A percentile compares a stretch with the other conserved stretches of the same genome.
Evolutionary conservation across 2,113 vertebrate genomes (phyloP).

Genomic region (Eleginops maclovinus): DNA sequence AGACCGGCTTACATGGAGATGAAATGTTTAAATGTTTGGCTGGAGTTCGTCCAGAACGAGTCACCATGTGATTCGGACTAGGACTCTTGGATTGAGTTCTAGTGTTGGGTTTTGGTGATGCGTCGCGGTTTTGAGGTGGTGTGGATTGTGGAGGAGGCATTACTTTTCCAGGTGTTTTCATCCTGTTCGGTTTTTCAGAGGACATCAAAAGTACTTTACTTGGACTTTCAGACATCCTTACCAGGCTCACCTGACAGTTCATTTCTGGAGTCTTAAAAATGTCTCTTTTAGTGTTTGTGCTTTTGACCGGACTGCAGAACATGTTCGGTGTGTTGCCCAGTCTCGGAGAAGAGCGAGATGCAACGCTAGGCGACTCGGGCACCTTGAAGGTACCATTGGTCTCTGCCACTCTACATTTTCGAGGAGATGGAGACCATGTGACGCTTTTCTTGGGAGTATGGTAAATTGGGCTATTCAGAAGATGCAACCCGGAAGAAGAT

Average conservation of each 20-base stretch:
- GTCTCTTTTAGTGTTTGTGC: slow-evolving; percentile 41
- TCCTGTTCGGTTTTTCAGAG: slow-evolving; percentile 32
- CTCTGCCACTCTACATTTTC: slow-evolving; percentile 36
- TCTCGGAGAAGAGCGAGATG: slow-evolving; percentile 60
- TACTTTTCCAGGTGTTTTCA: slow-evolving; percentile 35
- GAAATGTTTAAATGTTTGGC: slow-evolving; percentile 31
- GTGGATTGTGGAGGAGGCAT: slow-evolving; percentile 9
- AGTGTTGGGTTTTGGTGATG: slow-evolving; percentile 30
- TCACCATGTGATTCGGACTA: slow-evolving; percentile 60
- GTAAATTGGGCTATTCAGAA: slow-evolving; percentile 24
- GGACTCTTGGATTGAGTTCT: slow-evolving; percentile 51
- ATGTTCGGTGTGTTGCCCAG: slow-evolving; percentile 47
- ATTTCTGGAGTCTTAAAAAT: slow-evolving; percentile 76
- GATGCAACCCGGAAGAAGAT: slow-evolving; percentile 37
- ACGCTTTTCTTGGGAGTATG: slow-evolving; percentile 76
- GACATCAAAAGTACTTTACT: not conserved
- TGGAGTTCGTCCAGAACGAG: slow-evolving; percentile 72
- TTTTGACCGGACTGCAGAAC: slow-evolving; percentile 53
- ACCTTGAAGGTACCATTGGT: slow-evolving; percentile 62
- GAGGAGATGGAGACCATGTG: slow-evolving; percentile 82
- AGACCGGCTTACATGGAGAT: slow-evolving; percentile 1
- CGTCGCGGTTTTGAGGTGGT: not conserved
- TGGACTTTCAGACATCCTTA: not conserved
- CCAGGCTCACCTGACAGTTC: slow-evolving; percentile 28
- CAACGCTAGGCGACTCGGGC: slow-evolving; percentile 65